A percentile compares a stretch with the other conserved stretches of the same genome.
Evolutionary conservation across 2,113 vertebrate genomes (phyloP).

Genomic region (Planiliza haematocheilus): DNA sequence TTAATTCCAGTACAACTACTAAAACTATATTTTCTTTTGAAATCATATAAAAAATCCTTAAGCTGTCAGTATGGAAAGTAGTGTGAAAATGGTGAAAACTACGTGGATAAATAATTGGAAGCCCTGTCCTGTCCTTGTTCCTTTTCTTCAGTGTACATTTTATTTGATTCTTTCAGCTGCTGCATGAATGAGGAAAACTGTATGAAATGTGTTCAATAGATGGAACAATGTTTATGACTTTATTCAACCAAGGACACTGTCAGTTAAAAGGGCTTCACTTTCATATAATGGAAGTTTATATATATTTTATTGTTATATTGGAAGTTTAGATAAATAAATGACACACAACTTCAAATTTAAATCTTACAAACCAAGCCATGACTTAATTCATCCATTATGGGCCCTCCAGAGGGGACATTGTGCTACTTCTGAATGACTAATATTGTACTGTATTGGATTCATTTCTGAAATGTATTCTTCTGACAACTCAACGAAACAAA

Average conservation of each 20-base stretch:
- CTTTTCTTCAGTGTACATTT: neutral
- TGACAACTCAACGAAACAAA: too few species aligned
- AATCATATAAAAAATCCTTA: neutral
- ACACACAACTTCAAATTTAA: too few species aligned
- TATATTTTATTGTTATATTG: neutral
- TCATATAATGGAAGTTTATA: conserved; percentile 9
- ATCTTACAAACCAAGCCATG: too few species aligned
- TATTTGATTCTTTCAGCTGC: neutral
- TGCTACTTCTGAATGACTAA: neutral
- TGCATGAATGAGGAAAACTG: neutral
- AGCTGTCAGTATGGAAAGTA: neutral
- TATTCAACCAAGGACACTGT: conserved; percentile 33
- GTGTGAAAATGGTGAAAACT: neutral
- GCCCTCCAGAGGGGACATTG: too few species aligned
- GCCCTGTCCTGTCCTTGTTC: conserved; percentile 4
- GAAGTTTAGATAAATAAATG: too few species aligned
- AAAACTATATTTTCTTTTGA: neutral
- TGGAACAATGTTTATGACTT: conserved; percentile 4
- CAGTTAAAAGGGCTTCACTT: conserved; percentile 8
- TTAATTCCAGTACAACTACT: neutral
- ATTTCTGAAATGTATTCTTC: neutral
- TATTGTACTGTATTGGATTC: neutral
- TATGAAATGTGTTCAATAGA: conserved; percentile 11
- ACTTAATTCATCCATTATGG: too few species aligned
- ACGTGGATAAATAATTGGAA: neutral